phyloP scores from a whole-genome alignment of 2,113 vertebrate species.

The Macquaria ambigua region DNA sequence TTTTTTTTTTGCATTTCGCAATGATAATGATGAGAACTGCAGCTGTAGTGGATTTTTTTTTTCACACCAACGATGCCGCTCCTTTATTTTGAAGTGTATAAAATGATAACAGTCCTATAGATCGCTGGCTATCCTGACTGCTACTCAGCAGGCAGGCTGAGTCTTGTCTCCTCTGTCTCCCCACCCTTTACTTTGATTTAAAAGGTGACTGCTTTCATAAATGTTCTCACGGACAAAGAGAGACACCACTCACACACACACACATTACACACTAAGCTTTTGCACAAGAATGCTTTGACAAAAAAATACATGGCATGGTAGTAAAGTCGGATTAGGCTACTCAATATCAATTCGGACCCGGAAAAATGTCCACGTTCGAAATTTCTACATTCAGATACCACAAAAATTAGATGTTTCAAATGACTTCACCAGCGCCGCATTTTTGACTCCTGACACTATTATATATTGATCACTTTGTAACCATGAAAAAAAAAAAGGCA shows the following conservation, averaged over 20 bases:
- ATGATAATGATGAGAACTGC: background rate
- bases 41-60: background rate
- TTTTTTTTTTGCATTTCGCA: background rate
- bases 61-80: too few relatives aligned
- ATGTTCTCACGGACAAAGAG: background rate
- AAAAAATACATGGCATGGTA: too few relatives aligned
- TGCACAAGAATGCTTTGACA: background rate
- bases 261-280: background rate
- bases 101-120: background rate
- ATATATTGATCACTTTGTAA: background rate
- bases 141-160: constrained; percentile 14
- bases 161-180: constrained; percentile 25
- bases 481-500: background rate
- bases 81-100: background rate
- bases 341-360: too few relatives aligned
- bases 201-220: background rate
- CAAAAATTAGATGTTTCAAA: background rate
- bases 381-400: too few relatives aligned
- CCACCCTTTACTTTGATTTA: constrained; percentile 18
- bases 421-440: background rate
- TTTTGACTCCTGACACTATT: background rate
- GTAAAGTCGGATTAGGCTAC: too few relatives aligned
- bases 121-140: background rate
- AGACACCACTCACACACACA: background rate
- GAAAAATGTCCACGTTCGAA: too few relatives aligned